Conservation (phyloP, 1,140 invertebrate genomes). For the Drosophila ambigua region DNA sequence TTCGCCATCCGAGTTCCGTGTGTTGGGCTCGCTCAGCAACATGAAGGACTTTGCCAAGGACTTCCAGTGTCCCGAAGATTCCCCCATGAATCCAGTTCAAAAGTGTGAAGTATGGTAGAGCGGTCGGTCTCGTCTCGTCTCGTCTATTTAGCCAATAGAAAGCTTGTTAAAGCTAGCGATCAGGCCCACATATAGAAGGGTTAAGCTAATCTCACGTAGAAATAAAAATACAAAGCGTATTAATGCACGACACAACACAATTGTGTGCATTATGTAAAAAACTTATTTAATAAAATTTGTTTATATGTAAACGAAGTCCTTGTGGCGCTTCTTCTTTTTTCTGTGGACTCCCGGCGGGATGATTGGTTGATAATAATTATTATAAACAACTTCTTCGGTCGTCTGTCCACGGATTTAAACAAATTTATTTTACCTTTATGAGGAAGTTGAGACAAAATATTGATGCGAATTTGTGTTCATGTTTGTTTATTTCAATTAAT, state of each 20-base stretch:
- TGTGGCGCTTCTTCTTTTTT: neutral
- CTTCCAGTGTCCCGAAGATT: constrained; percentile 92
- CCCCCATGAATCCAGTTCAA: constrained; percentile 93
- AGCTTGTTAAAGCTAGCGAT: constrained; percentile 43
- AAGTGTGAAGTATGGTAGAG: constrained; percentile 94
- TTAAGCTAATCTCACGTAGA: constrained; percentile 54
- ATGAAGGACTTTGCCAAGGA: constrained; percentile 93
- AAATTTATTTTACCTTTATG: too few species aligned
- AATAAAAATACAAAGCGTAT: constrained; percentile 56
- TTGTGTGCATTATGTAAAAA: constrained; percentile 57
- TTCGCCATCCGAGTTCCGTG: constrained; percentile 92
- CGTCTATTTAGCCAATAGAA: constrained; percentile 30
- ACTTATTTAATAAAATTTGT: constrained; percentile 72
- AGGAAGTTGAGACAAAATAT: too few species aligned
- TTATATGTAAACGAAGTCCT: constrained; percentile 51
- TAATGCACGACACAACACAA: constrained; percentile 22
- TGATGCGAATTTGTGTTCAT: too few species aligned
- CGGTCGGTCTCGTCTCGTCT: too few species aligned
- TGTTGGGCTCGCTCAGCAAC: constrained; percentile 95
- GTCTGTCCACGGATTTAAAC: too few species aligned
- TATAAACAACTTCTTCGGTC: too few species aligned
- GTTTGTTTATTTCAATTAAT: too few species aligned
- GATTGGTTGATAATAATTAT: too few species aligned
- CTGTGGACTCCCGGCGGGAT: too few species aligned
- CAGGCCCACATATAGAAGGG: constrained; percentile 33